Base-by-base conservation (phyloP, 2,888 invertebrate genomes). In the Xestobium rufovillosum region DNA sequence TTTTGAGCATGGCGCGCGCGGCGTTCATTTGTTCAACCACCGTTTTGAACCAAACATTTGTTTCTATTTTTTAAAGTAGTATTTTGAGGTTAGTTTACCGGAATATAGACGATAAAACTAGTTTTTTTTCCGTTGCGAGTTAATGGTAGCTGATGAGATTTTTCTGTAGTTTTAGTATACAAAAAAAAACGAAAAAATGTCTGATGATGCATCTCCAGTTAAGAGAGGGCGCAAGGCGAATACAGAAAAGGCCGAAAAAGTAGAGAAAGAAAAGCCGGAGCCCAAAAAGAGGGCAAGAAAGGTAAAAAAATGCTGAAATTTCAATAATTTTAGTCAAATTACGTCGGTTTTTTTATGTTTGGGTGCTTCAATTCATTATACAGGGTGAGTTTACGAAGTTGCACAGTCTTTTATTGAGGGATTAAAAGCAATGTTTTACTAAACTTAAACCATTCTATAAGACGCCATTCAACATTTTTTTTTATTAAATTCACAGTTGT, bases 201-300 rank as follows among this genome's bases (percentile, higher is more conserved):
- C 64, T 29, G 66, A 65, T 49, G 65, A 65, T 39, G 59, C 59
- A 36, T 47, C 56, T 15, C 41, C 52, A 10, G 14, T 49, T n/a
- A 70, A 72, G 48, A 60, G 72, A 23, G 72, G 72, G 8, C 67
- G 73, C 32, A 65, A 63, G 46, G 36, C 51, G 10, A 31, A 47
- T 26, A 43, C 45, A 8, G 51, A 50, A 12, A 46, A 45, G 28
- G 37, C 27, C 14, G 56, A 35, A 44, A 53, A 39, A 48, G 48
- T 9, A 49, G 58, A 34, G 52, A 52, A 43, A 39, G 50, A 54
- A 31, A 55, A 53, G 36, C 45, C 37, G 2, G 54, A 53, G 32
- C 16, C 51, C 10, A 57, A 56, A 34, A 57, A 57, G 41, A 40
- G 54, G 6, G 36, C 50, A 28, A 48, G 53, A 39, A 56, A 56